phyloP scores from a whole-genome alignment of 92 coral and sea anemone genomes.

The Isaurus tuberculatus region DNA sequence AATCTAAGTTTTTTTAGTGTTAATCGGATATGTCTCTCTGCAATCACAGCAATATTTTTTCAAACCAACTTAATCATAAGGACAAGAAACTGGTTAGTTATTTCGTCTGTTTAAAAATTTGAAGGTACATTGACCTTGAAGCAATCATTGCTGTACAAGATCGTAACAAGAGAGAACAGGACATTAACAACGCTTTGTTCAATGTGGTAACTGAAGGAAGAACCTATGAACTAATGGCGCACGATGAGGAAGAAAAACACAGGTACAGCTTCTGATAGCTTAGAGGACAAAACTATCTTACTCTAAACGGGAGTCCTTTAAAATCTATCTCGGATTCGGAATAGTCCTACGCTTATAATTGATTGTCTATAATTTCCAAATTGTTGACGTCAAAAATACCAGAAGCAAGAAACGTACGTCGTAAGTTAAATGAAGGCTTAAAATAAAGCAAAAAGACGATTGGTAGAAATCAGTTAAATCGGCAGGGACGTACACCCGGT shows the following conservation, averaged over 20 bases:
- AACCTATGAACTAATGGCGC: constrained; percentile 94
- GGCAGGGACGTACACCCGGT: too few species aligned
- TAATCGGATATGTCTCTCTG: neutral
- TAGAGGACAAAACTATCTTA: too few species aligned
- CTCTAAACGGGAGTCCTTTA: too few species aligned
- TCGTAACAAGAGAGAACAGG: constrained; percentile 77
- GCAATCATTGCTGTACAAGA: constrained; percentile 92
- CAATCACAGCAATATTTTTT: neutral
- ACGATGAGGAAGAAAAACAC: constrained; percentile 90
- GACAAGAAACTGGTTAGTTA: neutral
- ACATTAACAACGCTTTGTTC: constrained; percentile 85
- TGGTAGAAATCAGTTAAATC: too few species aligned
- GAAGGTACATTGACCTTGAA: constrained; percentile 90
- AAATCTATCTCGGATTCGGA: too few species aligned
- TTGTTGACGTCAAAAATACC: too few species aligned
- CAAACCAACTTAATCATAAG: neutral
- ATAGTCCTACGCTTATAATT: too few species aligned
- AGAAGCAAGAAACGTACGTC: too few species aligned
- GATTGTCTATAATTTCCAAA: too few species aligned
- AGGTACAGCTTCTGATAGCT: constrained; percentile 54
- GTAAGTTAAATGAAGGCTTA: too few species aligned
- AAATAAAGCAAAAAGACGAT: too few species aligned
- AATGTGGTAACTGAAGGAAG: constrained; percentile 83
- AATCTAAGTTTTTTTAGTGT: too few species aligned
- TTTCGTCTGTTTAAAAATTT: neutral